phyloP scores from a whole-genome alignment of 2,797 vertebrate genomes.

The Lepilemur septentrionalis region DNA sequence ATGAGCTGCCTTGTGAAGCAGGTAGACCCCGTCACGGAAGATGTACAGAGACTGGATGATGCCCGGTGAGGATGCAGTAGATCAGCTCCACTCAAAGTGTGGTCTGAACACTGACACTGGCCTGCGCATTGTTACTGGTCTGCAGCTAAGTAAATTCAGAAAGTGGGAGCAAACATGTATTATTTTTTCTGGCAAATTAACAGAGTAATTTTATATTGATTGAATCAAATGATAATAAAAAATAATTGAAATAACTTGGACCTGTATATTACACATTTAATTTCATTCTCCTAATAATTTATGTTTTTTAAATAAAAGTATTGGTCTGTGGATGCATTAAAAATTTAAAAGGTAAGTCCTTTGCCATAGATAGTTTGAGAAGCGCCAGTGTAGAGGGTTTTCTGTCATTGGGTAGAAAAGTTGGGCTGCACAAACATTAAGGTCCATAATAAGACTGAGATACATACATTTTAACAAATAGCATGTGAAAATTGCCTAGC shows the following conservation, averaged over 20 bases:
- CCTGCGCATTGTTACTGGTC: not conserved
- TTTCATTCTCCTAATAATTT: not conserved
- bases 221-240: slow-evolving; percentile 28
- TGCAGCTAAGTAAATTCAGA: not conserved
- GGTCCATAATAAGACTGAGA: not conserved
- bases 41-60: not conserved
- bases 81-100: not conserved
- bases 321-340: not conserved
- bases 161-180: not conserved
- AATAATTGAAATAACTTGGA: not conserved
- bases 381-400: not conserved
- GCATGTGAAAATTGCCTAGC: not conserved
- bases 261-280: not conserved
- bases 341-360: not conserved
- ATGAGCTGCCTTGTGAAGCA: not conserved
- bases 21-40: not conserved
- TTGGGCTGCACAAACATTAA: not conserved
- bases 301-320: not conserved
- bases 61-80: not conserved
- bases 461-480: not conserved
- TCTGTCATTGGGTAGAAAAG: not conserved
- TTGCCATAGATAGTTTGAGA: not conserved
- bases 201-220: not conserved
- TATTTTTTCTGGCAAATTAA: not conserved
- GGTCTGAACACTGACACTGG: not conserved